phyloP scores from a whole-genome alignment of 2,888 invertebrate species.

The Lochmaea capreae region DNA sequence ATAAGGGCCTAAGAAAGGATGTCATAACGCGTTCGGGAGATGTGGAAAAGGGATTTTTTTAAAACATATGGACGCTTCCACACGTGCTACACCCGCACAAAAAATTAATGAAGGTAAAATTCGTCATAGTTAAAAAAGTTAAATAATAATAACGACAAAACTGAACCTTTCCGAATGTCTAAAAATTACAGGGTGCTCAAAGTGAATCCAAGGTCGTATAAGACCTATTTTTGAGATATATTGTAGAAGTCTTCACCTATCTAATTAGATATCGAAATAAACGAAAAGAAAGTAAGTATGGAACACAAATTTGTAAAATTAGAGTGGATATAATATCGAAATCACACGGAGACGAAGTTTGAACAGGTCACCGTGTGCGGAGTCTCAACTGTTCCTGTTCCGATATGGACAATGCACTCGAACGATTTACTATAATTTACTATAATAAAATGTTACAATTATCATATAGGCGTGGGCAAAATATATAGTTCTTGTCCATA shows the following conservation, averaged over 20 bases:
- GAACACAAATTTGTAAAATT: too few relatives aligned
- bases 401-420: too few relatives aligned
- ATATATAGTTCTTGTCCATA: too few relatives aligned
- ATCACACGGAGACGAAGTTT: too few relatives aligned
- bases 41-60: conserved; percentile 38
- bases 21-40: conserved; percentile 42
- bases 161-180: neutral
- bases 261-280: too few relatives aligned
- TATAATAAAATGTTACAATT: too few relatives aligned
- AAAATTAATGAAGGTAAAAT: conserved; percentile 38
- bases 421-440: too few relatives aligned
- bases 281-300: too few relatives aligned
- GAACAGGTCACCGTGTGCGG: too few relatives aligned
- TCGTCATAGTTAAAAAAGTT: conserved; percentile 25
- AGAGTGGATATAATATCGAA: too few relatives aligned
- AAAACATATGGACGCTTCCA: conserved; percentile 36
- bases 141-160: conserved; percentile 17
- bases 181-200: neutral
- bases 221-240: neutral
- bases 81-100: conserved; percentile 39
- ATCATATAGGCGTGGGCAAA: too few relatives aligned
- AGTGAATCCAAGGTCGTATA: neutral
- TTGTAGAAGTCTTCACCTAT: neutral
- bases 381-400: too few relatives aligned
- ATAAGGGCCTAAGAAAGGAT: conserved; percentile 40